A percentile compares a stretch with the other conserved stretches of the same genome.
Conservation (phyloP, 2,888 invertebrate species). For the Acleris sparsana region DNA sequence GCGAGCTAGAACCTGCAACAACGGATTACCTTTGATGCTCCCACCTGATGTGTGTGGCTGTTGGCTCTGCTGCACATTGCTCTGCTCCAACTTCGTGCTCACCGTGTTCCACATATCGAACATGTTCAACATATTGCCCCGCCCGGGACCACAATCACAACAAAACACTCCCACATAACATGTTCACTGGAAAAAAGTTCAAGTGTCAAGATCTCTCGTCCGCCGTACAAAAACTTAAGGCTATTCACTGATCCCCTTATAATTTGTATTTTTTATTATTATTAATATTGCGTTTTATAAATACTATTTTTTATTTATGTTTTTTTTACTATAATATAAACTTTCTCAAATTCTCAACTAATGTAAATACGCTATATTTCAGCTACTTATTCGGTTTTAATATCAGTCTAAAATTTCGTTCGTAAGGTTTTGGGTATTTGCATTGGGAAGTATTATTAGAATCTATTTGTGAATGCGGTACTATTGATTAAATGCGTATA, state of each 20-base stretch:
- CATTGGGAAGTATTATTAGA: conserved; percentile 62
- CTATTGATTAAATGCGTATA: conserved; percentile 41
- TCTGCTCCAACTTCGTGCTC: conserved; percentile 88
- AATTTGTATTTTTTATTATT: conserved; percentile 64
- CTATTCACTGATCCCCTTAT: conserved; percentile 78
- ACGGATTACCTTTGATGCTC: conserved; percentile 90
- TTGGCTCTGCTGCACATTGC: conserved; percentile 85
- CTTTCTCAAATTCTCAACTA: conserved; percentile 83
- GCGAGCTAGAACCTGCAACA: conserved; percentile 52
- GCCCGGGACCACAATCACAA: conserved; percentile 48
- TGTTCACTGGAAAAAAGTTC: conserved; percentile 55
- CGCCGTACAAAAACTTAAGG: conserved; percentile 76
- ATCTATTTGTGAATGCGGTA: conserved; percentile 40
- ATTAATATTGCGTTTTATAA: conserved; percentile 60
- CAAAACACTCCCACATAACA: conserved; percentile 50
- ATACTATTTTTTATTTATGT: conserved; percentile 42
- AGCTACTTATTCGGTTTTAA: conserved; percentile 73
- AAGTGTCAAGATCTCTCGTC: conserved; percentile 73
- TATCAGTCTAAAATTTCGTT: conserved; percentile 83
- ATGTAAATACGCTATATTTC: conserved; percentile 81
- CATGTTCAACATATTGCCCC: conserved; percentile 85
- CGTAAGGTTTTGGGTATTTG: conserved; percentile 77
- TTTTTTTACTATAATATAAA: conserved; percentile 62
- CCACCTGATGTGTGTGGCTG: conserved; percentile 92
- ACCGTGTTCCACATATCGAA: conserved; percentile 93